A percentile compares a stretch with the other conserved stretches of the same genome.
Conservation (phyloP, 2,888 invertebrate species). For the Ophioninae sp. region DNA sequence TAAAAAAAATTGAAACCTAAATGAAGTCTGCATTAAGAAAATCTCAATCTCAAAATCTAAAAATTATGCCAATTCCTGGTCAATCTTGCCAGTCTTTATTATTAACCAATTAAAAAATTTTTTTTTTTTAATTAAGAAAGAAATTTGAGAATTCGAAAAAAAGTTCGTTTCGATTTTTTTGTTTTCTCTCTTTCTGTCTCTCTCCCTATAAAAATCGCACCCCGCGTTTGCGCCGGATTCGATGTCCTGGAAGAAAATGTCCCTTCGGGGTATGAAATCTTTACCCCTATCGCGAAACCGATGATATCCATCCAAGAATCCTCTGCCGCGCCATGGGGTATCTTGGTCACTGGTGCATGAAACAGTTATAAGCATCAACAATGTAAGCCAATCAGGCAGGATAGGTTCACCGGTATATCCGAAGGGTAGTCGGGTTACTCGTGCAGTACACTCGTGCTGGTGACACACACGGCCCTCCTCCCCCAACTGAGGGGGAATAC, state of each 20-base stretch:
- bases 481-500: conserved; percentile 56
- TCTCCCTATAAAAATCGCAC: not conserved
- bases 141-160: not conserved
- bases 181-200: not conserved
- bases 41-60: no score
- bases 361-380: conserved; percentile 80
- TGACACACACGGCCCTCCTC: conserved; percentile 27
- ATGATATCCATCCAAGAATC: conserved; percentile 64
- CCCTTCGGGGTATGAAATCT: conserved; percentile 75
- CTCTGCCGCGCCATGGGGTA: conserved; percentile 54
- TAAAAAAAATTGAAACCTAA: no score
- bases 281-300: conserved; percentile 79
- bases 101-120: no score
- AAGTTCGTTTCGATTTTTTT: not conserved
- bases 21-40: no score
- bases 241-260: conserved; percentile 61
- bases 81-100: no score
- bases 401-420: conserved; percentile 53
- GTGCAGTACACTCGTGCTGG: conserved; percentile 24
- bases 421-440: conserved; percentile 28
- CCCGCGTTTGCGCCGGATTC: conserved; percentile 26
- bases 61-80: no score
- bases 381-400: conserved; percentile 80
- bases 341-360: conserved; percentile 80
- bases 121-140: no score